A percentile compares a stretch with the other conserved stretches of the same genome.
These are phyloP conservation scores for Willisornis vidua DNA, from an alignment of 2,113 vertebrate species.

Conservation along the genomic window DNA sequence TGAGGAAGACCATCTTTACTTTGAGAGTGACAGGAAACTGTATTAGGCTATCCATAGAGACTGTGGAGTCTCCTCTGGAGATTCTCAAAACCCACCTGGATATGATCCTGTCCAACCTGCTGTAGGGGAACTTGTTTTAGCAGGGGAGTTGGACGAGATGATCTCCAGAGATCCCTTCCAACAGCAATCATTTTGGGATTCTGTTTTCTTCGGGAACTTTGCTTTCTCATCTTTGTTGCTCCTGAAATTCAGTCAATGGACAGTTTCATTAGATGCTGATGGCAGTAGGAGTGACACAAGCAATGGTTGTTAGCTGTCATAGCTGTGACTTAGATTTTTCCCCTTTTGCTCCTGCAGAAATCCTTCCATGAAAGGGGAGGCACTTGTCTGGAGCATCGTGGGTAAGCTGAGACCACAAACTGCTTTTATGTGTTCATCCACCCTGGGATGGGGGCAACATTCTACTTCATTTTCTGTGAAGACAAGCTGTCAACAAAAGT, in stretches of 20 bases:
- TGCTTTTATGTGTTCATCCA: not conserved
- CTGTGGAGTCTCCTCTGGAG: not conserved
- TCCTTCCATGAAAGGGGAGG: not conserved
- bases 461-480: not conserved
- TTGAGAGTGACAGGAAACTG: not conserved
- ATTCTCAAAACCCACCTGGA: not conserved
- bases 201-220: not conserved
- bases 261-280: not conserved
- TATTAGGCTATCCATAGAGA: not conserved
- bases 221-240: not conserved
- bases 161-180: not conserved
- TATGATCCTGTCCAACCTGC: not conserved
- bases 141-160: not conserved
- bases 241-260: not conserved
- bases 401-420: not conserved
- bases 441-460: not conserved
- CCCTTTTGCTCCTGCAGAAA: not conserved
- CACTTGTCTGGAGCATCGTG: rapidly evolving
- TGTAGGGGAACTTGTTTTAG: not conserved
- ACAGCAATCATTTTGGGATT: not conserved
- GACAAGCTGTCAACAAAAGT: not conserved
- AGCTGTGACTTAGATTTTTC: not conserved
- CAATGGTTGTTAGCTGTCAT: not conserved
- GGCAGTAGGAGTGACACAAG: not conserved
- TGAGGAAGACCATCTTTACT: not conserved